Evolutionary conservation across 2,797 vertebrate species (phyloP), one percentile per base, ranked within the genome.

Genomic region (Poeciliopsis gracilis): DNA sequence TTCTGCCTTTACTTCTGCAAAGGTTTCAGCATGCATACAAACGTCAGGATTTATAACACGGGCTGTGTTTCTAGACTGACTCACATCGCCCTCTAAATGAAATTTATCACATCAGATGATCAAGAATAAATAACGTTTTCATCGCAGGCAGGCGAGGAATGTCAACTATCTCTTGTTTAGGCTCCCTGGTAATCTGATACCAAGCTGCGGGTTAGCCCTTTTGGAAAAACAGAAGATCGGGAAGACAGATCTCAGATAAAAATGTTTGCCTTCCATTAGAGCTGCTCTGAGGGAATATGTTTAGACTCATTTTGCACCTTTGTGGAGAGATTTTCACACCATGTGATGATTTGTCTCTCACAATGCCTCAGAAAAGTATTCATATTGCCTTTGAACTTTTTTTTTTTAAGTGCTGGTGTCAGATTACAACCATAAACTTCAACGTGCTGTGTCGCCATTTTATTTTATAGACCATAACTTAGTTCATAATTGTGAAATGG

Each of bases 61-160:
- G 28, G 45, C n/a, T 4, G 0, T 47, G 15, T 12, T 45, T 43
- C 20, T 28, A 45, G 20, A 23, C n/a, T 38, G 73, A 25, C 45
- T 61, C 10, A 2, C 46, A 20, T 36, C 46, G 10, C 9, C 9
- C 36, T 41, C n/a, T 25, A 43, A 25, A 28, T 30, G 10, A 23
- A 55, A 15, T 41, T 46, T 33, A 55, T 53, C 45, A 20, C 25
- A 38, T 53, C 28, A 13, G 45, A 45, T 11, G 28, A 61, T 59
- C n/a, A 30, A 59, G 36, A 28, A 45, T 75, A 59, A 75, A 59
- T 28, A 1, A 16, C 15, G 53, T 75, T 59, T 74, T 75, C n/a
- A 59, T 74, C 23, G 13, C 13, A 16, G 53, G 38, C 73, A 46
- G 73, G 8, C 20, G 23, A 63, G 45, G 73, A 75, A 75, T 75